These are phyloP conservation scores for Ametastegia equiseti DNA, from an alignment of 2,888 invertebrate species.

Conservation along the genomic window DNA sequence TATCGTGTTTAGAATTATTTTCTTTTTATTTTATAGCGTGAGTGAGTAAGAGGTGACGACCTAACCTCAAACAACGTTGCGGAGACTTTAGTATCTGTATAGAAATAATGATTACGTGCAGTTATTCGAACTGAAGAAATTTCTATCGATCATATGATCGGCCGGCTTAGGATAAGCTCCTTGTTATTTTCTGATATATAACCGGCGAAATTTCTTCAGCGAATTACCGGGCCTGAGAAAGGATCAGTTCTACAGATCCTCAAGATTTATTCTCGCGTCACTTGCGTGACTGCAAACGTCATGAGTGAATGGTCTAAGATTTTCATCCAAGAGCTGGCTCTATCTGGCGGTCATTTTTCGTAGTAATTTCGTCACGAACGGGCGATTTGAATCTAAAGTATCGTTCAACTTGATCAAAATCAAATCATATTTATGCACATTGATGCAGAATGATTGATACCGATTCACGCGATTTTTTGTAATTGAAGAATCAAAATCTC, in stretches of 20 bases:
- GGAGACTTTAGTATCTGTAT: not conserved
- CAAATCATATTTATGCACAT: not conserved
- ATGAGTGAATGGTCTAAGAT: not conserved
- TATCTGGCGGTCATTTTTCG: not conserved
- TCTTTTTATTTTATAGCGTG: not conserved
- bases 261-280: too few species aligned
- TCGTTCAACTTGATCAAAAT: not conserved
- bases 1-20: too few species aligned
- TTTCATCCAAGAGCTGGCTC: not conserved
- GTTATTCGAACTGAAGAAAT: constrained; percentile 16
- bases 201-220: constrained; percentile 4
- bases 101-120: not conserved
- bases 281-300: constrained; percentile 34
- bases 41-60: not conserved
- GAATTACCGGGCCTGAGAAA: not conserved
- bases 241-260: too few species aligned
- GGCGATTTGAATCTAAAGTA: not conserved
- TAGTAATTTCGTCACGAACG: not conserved
- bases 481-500: not conserved
- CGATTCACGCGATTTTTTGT: not conserved
- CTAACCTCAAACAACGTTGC: not conserved
- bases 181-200: not conserved
- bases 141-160: not conserved
- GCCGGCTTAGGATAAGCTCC: not conserved
- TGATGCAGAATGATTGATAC: not conserved